Evolutionary conservation across 2,113 vertebrate genomes (phyloP), one percentile per base, ranked within the genome.

Genomic region (Cepphus grylle): DNA sequence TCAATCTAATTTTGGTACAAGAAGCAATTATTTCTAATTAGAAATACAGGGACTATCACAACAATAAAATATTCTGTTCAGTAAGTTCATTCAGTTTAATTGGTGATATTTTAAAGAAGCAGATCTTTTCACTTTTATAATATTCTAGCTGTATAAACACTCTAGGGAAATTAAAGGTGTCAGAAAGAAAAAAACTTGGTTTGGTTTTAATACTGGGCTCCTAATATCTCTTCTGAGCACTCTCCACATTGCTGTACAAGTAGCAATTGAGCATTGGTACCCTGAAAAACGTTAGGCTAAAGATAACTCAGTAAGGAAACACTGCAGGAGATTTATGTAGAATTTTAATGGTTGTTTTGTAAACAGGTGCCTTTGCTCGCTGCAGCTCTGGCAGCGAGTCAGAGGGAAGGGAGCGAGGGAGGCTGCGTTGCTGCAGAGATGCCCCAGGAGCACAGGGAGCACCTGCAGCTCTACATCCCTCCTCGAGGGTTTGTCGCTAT

Each of bases 401-500:
- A 12, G 8, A 56, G 36, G 30, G 53, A 65, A 79, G 50, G 71
- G 34, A 70, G 9, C 0, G 0, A 47, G 34, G 50, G n/a, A 47
- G 72, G 30, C 34, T 49, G 38, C 2, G 0, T 29, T 59, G 43
- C 85, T 84, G 66, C 19, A 2, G 16, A 19, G 36, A 14, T 61
- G 43, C 20, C 34, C 23, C 0, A 0, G 38, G 66, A 50, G 43
- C 53, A 55, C 40, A 21, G 52, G 49, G 40, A 63, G 6, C 49
- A 65, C 45, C 21, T 1, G 0, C 30, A 36, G 26, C 18, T 53
- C 62, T 53, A 7, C 0, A 0, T 55, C 43, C 8, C 29, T 63
- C 20, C 82, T 53, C 0, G 0, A 47, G 47, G 15, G 15, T 38
- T 59, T 61, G 47, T n/a, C 3, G 0, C 19, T 38, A 13, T 58